These are phyloP conservation scores for Dryobates pubescens DNA, from an alignment of 2,797 vertebrate species.

Conservation along the genomic window DNA sequence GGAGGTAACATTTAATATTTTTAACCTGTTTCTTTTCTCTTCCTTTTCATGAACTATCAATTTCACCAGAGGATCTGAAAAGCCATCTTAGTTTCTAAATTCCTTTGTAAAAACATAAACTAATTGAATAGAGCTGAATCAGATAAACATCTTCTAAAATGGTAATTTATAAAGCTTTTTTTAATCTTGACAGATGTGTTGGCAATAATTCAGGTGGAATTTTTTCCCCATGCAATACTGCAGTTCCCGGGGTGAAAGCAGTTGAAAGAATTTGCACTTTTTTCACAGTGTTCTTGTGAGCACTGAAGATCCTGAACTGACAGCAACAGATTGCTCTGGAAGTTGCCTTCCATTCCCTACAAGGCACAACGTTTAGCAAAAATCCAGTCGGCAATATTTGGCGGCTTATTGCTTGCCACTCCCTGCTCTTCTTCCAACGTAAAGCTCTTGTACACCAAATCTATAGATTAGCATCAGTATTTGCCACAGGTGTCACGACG, in stretches of 20 bases:
- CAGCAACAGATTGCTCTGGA: not conserved
- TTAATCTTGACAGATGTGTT: not conserved
- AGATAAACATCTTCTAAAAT: not conserved
- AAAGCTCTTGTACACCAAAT: not conserved
- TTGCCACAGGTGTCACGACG: accelerated
- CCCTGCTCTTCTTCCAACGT: accelerated
- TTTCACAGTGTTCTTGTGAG: not conserved
- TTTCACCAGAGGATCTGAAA: not conserved
- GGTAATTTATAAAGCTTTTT: not conserved
- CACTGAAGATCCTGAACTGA: not conserved
- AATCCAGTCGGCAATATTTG: accelerated
- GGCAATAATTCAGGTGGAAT: not conserved
- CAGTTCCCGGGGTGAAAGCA: not conserved
- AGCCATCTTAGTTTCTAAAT: not conserved
- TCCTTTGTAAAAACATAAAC: accelerated
- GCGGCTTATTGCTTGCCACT: not conserved
- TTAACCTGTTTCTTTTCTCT: not conserved
- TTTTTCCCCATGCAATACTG: not conserved
- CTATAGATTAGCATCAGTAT: accelerated
- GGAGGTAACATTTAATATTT: not conserved
- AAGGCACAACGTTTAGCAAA: not conserved
- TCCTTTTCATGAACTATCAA: not conserved
- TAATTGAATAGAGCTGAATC: conserved; percentile 6
- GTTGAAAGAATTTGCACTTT: not conserved
- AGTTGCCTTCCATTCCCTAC: not conserved